Percentiles rank a stretch among this genome's conserved stretches.
Conservation (phyloP, 2,797 vertebrate genomes). For the Valencia hispanica region DNA sequence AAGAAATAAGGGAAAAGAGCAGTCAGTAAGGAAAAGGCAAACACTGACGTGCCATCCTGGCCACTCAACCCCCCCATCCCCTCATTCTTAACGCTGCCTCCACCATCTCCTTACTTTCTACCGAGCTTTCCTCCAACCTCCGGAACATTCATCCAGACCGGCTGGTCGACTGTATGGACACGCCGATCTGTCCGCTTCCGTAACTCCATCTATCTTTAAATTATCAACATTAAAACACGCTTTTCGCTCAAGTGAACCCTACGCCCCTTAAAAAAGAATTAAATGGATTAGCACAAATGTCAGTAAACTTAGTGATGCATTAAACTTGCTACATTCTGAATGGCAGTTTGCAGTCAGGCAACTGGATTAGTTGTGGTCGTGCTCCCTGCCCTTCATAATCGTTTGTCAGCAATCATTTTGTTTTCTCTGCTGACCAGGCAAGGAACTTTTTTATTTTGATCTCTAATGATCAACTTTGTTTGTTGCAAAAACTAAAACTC, state of each 20-base stretch:
- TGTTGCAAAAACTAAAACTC: conserved; percentile 48
- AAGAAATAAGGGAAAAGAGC: too few relatives aligned
- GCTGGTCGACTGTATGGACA: conserved; percentile 20
- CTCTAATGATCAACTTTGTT: conserved; percentile 53
- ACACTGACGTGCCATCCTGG: too few relatives aligned
- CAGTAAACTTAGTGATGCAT: conserved; percentile 76
- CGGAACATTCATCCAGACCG: conserved; percentile 25
- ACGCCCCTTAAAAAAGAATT: conserved; percentile 81
- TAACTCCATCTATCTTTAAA: conserved; percentile 73
- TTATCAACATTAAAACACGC: conserved; percentile 76
- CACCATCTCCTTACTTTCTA: conserved; percentile 13
- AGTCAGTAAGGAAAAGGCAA: too few relatives aligned
- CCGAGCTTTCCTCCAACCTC: conserved; percentile 14
- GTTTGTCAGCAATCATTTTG: conserved; percentile 52
- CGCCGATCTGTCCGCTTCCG: conserved; percentile 61
- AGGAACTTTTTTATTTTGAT: conserved; percentile 49
- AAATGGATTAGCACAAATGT: conserved; percentile 82
- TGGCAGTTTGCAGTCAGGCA: conserved; percentile 62
- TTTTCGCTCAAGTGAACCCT: conserved; percentile 77
- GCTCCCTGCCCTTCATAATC: conserved; percentile 39
- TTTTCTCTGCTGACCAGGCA: conserved; percentile 25
- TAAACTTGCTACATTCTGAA: conserved; percentile 72
- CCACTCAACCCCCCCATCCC: conserved; percentile 16
- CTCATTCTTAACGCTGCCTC: neutral
- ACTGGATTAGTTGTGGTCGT: conserved; percentile 65